Base-by-base conservation (phyloP, 2,888 invertebrate genomes). In the Agrotis clavis region DNA sequence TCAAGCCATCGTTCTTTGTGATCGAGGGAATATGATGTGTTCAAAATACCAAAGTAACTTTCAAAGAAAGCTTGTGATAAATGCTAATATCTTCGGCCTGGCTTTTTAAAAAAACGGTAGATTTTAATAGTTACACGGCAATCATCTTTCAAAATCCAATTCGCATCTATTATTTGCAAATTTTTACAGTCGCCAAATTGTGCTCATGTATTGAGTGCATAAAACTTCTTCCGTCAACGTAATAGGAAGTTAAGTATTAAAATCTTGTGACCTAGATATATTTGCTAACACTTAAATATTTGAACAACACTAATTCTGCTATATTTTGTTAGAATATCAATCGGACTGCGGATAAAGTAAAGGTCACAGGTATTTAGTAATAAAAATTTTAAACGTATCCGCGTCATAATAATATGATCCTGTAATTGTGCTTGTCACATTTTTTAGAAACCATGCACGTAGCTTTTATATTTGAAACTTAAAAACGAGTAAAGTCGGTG, bases 111-210 rank as follows among this genome's bases (percentile, higher is more conserved):
- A 25, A 30, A 67, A 45, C 25, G 13, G 73, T 53, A 13, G 2
- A 59, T 57, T 50, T 59, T 48, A 25, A 67, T 47, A 72, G 78
- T 82, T 82, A 84, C 83, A 74, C 76, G 60, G 30, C 68, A 74
- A 60, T 59, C 48, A 71, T 81, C 53, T 53, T 69, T 70, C 59
- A 71, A 74, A 70, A 60, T 68, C 59, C 47, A 50, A 64, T 81
- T 74, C 57, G 54, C 45, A 54, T 65, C 50, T 14, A 59, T 83
- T 81, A n/a, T 74, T 84, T 74, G 62, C 76, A 67, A 69, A 63
- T 67, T 68, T 71, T 85, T 74, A 53, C 48, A 30, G 50, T 71
- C 59, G 71, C 75, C 50, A 70, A 77, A 63, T 68, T 62, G 30
- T 61, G 48, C 25, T 71, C 57, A 57, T 64, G 47, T 51, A 64